phyloP scores from a whole-genome alignment of 2,888 invertebrate species.

The Lottia scabra region DNA sequence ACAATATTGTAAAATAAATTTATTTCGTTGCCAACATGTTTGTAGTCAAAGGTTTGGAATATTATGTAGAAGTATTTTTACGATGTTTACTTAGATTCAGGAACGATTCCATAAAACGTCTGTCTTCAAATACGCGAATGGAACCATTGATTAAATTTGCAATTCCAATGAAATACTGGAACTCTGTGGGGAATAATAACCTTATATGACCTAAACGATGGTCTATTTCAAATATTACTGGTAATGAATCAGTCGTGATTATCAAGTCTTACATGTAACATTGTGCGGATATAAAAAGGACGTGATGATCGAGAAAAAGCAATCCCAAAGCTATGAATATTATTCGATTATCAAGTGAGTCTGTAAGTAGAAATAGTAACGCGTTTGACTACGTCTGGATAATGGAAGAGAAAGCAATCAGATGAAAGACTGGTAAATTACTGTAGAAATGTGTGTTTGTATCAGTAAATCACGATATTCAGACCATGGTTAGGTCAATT shows the following conservation, averaged over 20 bases:
- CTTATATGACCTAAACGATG: background rate
- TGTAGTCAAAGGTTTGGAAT: too few species aligned
- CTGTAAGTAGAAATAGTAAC: background rate
- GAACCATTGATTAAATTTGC: too few species aligned
- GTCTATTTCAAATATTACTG: background rate
- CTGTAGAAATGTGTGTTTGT: background rate
- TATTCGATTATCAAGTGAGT: background rate
- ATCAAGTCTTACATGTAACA: background rate
- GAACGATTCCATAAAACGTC: too few species aligned
- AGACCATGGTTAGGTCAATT: background rate
- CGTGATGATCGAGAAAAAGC: background rate
- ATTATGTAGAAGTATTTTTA: too few species aligned
- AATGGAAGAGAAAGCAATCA: background rate
- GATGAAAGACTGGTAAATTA: background rate
- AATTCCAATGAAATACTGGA: background rate
- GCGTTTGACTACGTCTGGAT: background rate
- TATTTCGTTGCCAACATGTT: too few species aligned
- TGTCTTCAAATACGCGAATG: too few species aligned
- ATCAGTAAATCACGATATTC: slow-evolving; percentile 2
- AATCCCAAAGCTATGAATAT: background rate
- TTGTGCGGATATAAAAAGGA: too few species aligned
- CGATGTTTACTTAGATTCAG: too few species aligned
- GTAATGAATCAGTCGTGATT: background rate
- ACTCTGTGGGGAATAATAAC: background rate
- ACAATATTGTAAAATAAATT: too few species aligned